A percentile compares a stretch with the other conserved stretches of the same genome.
These are phyloP conservation scores for Sphaerophoria taeniata DNA, from an alignment of 2,888 invertebrate genomes.

Conservation along the genomic window DNA sequence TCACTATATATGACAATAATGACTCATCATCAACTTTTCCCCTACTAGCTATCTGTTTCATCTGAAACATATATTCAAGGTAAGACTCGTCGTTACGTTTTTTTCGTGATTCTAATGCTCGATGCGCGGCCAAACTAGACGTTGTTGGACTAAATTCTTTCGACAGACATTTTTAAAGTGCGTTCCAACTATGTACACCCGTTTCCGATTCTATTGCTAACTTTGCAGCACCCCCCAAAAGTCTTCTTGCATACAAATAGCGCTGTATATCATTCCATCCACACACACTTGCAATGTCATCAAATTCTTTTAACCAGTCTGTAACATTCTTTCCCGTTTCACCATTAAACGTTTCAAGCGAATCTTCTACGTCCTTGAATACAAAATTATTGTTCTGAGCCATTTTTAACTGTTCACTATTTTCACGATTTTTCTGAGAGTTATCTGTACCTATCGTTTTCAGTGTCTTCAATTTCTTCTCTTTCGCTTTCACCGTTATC, in stretches of 20 bases:
- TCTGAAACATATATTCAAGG: constrained; percentile 13
- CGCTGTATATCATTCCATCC: constrained; percentile 34
- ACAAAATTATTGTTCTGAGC: constrained; percentile 40
- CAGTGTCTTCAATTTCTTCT: constrained; percentile 3
- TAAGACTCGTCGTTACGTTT: constrained; percentile 16
- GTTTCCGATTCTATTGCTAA: constrained; percentile 34
- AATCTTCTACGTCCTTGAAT: constrained; percentile 54
- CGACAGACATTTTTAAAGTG: not conserved
- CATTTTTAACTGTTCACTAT: constrained; percentile 15
- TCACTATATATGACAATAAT: constrained; percentile 2
- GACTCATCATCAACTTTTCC: constrained; percentile 11
- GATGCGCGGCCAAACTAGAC: not conserved
- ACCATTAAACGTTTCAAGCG: constrained; percentile 48
- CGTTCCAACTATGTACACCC: constrained; percentile 30
- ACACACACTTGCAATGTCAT: constrained; percentile 32
- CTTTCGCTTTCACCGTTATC: constrained; percentile 25
- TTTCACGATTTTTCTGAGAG: constrained; percentile 5
- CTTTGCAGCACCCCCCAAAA: constrained; percentile 41
- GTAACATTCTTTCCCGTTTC: constrained; percentile 12
- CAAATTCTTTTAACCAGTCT: constrained; percentile 26
- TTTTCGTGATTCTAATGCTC: constrained; percentile 8
- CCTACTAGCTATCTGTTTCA: constrained; percentile 19
- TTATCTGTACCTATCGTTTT: constrained; percentile 7
- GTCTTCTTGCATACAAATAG: constrained; percentile 35
- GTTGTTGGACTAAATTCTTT: constrained; percentile 23